These are phyloP conservation scores for Euglossa dilemma DNA, from an alignment of 1,140 invertebrate species.

Conservation along the genomic window DNA sequence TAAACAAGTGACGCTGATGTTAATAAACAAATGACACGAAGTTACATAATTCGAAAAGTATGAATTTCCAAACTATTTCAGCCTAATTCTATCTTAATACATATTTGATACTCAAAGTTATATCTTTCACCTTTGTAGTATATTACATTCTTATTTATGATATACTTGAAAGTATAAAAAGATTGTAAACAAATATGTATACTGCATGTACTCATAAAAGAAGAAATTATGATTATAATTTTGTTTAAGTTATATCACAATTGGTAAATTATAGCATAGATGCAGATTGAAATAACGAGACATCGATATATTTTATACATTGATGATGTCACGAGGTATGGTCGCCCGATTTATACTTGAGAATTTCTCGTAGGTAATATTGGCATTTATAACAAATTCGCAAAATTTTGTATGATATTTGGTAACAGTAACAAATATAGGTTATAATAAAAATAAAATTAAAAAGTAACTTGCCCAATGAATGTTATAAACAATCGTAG, in stretches of 20 bases:
- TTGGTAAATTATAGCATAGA: slow-evolving; percentile 27
- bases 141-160: neutral
- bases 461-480: neutral
- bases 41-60: slow-evolving; percentile 37
- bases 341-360: slow-evolving; percentile 56
- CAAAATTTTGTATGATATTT: neutral
- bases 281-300: slow-evolving; percentile 46
- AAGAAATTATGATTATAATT: slow-evolving; percentile 20
- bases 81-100: neutral
- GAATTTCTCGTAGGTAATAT: slow-evolving; percentile 47
- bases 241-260: slow-evolving; percentile 18
- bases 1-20: slow-evolving; percentile 14
- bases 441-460: no score
- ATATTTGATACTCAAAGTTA: neutral
- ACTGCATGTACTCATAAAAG: neutral
- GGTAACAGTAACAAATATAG: neutral
- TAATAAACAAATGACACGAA: slow-evolving; percentile 26
- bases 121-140: neutral
- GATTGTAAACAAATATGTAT: neutral
- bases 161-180: neutral
- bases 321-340: slow-evolving; percentile 72
- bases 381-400: neutral
- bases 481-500: neutral
- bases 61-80: slow-evolving; percentile 23
- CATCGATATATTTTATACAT: slow-evolving; percentile 44